Evolutionary conservation across 2,113 vertebrate species (phyloP).

Genomic region (Ceyx margarethae): DNA sequence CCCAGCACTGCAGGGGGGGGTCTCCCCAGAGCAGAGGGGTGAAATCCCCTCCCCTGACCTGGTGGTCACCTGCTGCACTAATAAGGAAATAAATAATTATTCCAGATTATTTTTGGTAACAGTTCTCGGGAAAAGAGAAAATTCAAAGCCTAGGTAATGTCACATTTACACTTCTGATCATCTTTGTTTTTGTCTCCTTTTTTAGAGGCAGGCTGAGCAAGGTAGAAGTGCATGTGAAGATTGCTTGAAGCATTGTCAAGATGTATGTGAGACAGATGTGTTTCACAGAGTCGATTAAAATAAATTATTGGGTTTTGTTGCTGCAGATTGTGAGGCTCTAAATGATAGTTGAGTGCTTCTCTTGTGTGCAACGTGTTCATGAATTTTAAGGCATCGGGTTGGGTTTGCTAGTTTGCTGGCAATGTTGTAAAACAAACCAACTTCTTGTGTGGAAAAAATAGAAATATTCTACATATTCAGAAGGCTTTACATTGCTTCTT

Average conservation of each 20-base stretch:
- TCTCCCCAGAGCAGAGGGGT: neutral
- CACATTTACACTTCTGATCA: neutral
- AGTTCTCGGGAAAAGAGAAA: neutral
- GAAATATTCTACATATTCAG: neutral
- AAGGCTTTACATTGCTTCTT: neutral
- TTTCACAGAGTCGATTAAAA: neutral
- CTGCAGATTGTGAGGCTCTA: neutral
- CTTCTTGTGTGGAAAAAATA: neutral
- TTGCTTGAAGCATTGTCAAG: neutral
- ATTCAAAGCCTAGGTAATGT: fast-evolving
- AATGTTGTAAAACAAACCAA: neutral
- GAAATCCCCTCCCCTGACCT: neutral
- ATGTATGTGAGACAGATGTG: fast-evolving
- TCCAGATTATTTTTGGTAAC: neutral
- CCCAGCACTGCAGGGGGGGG: neutral
- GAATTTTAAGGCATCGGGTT: neutral
- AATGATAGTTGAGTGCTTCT: neutral
- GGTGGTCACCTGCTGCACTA: neutral
- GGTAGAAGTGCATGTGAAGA: neutral
- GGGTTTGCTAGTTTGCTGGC: neutral
- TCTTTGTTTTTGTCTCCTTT: neutral
- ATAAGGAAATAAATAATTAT: neutral
- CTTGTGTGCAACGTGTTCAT: fast-evolving
- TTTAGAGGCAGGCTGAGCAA: neutral
- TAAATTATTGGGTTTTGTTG: neutral